phyloP scores from a whole-genome alignment of 2,888 invertebrate genomes.

The Phytoseiulus persimilis region DNA sequence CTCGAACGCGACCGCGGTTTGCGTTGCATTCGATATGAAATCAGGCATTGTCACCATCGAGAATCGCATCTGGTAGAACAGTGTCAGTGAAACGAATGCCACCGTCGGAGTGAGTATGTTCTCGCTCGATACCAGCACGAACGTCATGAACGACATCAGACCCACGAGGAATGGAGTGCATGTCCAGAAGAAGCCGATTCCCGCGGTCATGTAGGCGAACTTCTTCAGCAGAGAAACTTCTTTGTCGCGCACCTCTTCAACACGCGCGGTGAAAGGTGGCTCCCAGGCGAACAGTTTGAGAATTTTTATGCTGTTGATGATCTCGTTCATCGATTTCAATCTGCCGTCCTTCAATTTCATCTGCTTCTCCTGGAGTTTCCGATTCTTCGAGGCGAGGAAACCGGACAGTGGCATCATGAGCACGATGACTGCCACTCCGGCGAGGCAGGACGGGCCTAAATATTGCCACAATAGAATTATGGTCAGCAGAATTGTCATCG shows the following conservation, averaged over 20 bases:
- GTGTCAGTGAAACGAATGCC: constrained; percentile 44
- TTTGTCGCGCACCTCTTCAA: constrained; percentile 41
- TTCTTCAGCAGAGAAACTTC: constrained; percentile 48
- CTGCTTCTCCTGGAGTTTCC: constrained; percentile 42
- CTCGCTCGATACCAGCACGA: constrained; percentile 56
- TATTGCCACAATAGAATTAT: constrained; percentile 44
- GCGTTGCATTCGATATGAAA: constrained; percentile 63
- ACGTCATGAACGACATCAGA: constrained; percentile 61
- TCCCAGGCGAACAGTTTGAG: constrained; percentile 46
- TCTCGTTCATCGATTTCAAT: constrained; percentile 51
- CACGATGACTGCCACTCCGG: constrained; percentile 44
- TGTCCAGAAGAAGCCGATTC: constrained; percentile 52
- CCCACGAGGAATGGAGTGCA: constrained; percentile 51
- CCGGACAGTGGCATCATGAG: constrained; percentile 44
- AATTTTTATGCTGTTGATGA: constrained; percentile 51
- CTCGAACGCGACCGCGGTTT: constrained; percentile 42
- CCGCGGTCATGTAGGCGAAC: constrained; percentile 49
- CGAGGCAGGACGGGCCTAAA: constrained; percentile 44
- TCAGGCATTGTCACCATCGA: constrained; percentile 54
- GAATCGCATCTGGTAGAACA: constrained; percentile 42
- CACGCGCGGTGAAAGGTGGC: constrained; percentile 41
- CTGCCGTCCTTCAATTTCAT: constrained; percentile 52
- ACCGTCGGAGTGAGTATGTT: constrained; percentile 44
- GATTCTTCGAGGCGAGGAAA: constrained; percentile 42
- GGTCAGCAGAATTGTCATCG: constrained; percentile 43